phyloP scores from a whole-genome alignment of 2,888 invertebrate species.

The Celastrina argiolus region DNA sequence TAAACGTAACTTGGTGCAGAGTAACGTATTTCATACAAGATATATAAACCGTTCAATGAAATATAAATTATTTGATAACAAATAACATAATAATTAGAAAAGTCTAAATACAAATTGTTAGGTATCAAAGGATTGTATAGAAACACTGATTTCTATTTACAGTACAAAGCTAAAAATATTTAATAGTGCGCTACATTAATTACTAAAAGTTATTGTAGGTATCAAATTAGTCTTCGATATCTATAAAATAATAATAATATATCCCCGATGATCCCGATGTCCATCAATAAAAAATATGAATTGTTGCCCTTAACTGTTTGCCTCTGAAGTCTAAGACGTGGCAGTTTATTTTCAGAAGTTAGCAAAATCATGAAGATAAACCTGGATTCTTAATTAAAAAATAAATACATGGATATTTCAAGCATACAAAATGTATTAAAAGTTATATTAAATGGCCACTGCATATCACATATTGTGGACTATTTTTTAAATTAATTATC shows the following conservation, averaged over 20 bases:
- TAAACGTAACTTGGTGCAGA: not conserved
- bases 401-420: slow-evolving; percentile 2
- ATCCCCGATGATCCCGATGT: not conserved
- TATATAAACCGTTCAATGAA: not conserved
- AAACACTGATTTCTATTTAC: slow-evolving; percentile 71
- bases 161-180: slow-evolving; percentile 61
- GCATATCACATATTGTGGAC: slow-evolving; percentile 59
- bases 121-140: slow-evolving; percentile 65
- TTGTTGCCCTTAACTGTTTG: not conserved
- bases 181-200: slow-evolving; percentile 52
- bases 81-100: slow-evolving; percentile 50
- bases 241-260: slow-evolving; percentile 11
- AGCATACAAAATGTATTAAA: slow-evolving; percentile 24
- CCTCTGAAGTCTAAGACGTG: not conserved
- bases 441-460: slow-evolving; percentile 56
- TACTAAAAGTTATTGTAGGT: slow-evolving; percentile 33
- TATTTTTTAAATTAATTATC: slow-evolving; percentile 32
- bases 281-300: not conserved
- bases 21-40: not conserved
- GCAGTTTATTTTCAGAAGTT: not conserved
- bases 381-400: slow-evolving; percentile 1
- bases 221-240: slow-evolving; percentile 17
- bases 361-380: not conserved
- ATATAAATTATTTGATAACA: slow-evolving; percentile 27
- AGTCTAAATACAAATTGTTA: slow-evolving; percentile 58